Conservation (phyloP, 2,888 invertebrate species). For the Eupithecia vulgata region DNA sequence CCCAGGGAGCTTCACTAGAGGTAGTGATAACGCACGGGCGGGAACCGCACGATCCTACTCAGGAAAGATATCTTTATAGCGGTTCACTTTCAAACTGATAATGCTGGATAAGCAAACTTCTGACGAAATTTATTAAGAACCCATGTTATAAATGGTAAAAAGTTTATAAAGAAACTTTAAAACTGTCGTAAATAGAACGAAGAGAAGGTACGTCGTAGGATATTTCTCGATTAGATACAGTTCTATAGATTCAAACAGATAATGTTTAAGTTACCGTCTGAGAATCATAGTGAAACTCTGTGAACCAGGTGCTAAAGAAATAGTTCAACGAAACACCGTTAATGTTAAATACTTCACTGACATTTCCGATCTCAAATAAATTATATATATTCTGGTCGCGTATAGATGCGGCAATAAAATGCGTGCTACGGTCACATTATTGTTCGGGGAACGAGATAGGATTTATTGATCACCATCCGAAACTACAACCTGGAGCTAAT, state of each 20-base stretch:
- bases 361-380: slow-evolving; percentile 36
- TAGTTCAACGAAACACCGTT: not conserved
- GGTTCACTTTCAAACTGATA: slow-evolving; percentile 45
- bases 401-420: slow-evolving; percentile 50
- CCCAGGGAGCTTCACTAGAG: slow-evolving; percentile 55
- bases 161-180: slow-evolving; percentile 3
- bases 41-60: slow-evolving; percentile 64
- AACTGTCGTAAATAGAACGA: not conserved
- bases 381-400: slow-evolving; percentile 53
- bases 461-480: slow-evolving; percentile 27
- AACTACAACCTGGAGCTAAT: slow-evolving; percentile 14
- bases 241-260: no score
- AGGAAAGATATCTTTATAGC: slow-evolving; percentile 66
- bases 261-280: not conserved
- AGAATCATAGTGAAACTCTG: not conserved
- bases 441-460: slow-evolving; percentile 44
- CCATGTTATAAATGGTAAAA: slow-evolving; percentile 7
- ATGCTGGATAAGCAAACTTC: slow-evolving; percentile 66
- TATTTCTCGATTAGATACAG: not conserved
- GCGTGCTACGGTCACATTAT: slow-evolving; percentile 49
- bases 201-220: not conserved
- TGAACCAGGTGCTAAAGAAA: not conserved
- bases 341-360: slow-evolving; percentile 9
- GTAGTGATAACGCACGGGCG: slow-evolving; percentile 67
- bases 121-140: slow-evolving; percentile 52